These are phyloP conservation scores for Drosophila nigrodunni DNA, from an alignment of 1,140 invertebrate genomes.

Conservation along the genomic window DNA sequence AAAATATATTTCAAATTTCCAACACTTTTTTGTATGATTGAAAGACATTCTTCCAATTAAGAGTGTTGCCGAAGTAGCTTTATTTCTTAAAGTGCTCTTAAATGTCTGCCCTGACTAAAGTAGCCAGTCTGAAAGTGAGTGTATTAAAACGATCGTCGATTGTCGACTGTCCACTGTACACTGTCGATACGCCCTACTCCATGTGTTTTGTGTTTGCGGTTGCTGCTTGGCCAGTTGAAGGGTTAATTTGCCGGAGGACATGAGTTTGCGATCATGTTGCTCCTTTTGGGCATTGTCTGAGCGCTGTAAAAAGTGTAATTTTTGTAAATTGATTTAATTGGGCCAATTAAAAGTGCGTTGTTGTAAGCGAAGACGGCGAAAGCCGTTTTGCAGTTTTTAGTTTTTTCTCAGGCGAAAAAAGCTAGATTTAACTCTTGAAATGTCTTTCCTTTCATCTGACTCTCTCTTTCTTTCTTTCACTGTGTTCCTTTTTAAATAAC, in stretches of 20 bases:
- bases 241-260: conserved; percentile 65
- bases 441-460: no score
- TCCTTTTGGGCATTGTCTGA: conserved; percentile 22
- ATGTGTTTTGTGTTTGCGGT: background rate
- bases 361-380: conserved; percentile 38
- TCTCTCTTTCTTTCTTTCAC: no score
- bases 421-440: no score
- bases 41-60: no score
- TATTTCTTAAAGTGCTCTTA: no score
- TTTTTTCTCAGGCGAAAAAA: background rate
- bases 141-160: conserved; percentile 44
- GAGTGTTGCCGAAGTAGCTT: no score
- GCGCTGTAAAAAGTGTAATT: conserved; percentile 68
- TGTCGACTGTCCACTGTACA: background rate
- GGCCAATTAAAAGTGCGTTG: conserved; percentile 69
- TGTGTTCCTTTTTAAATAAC: no score
- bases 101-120: no score
- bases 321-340: conserved; percentile 82
- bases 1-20: no score
- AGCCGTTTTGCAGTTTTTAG: conserved; percentile 8
- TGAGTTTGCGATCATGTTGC: conserved; percentile 10
- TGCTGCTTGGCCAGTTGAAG: conserved; percentile 52
- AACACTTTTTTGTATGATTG: no score
- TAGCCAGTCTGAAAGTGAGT: no score
- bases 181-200: no score